Evolutionary conservation across 2,797 vertebrate species (phyloP).

Genomic region (Catamblyrhynchus diadema): DNA sequence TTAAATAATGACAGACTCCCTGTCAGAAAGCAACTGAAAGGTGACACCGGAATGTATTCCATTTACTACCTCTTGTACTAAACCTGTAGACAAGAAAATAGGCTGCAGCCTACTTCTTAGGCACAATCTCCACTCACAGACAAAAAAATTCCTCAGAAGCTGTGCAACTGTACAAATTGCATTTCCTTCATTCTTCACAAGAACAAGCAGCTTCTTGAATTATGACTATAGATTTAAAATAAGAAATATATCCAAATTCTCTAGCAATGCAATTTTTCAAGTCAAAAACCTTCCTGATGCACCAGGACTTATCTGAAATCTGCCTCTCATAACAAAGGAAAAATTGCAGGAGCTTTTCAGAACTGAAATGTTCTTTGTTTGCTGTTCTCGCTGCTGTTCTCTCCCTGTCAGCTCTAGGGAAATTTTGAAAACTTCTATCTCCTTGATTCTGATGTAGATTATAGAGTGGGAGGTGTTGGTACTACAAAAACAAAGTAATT

Average conservation of each 20-base stretch:
- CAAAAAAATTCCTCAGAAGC: neutral
- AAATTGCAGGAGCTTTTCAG: neutral
- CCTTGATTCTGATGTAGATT: slow-evolving; percentile 46
- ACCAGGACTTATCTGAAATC: neutral
- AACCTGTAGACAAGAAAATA: neutral
- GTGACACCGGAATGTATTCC: neutral
- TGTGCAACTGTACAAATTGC: neutral
- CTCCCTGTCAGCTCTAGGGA: neutral
- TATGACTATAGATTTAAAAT: neutral
- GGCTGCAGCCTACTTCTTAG: neutral
- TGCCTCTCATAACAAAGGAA: neutral
- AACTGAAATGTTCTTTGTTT: slow-evolving; percentile 7
- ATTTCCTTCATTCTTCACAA: neutral
- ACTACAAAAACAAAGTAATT: slow-evolving; percentile 29
- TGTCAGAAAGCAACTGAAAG: neutral
- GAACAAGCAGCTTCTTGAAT: neutral
- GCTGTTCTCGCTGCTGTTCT: neutral
- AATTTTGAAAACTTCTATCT: slow-evolving; percentile 24
- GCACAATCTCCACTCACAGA: neutral
- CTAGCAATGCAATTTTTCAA: neutral
- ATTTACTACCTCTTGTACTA: neutral
- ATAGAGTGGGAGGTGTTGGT: slow-evolving; percentile 45
- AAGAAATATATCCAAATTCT: neutral
- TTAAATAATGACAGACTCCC: neutral
- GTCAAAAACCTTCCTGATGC: neutral